phyloP scores from a whole-genome alignment of 2,113 vertebrate species.

The Apteryx mantelli region DNA sequence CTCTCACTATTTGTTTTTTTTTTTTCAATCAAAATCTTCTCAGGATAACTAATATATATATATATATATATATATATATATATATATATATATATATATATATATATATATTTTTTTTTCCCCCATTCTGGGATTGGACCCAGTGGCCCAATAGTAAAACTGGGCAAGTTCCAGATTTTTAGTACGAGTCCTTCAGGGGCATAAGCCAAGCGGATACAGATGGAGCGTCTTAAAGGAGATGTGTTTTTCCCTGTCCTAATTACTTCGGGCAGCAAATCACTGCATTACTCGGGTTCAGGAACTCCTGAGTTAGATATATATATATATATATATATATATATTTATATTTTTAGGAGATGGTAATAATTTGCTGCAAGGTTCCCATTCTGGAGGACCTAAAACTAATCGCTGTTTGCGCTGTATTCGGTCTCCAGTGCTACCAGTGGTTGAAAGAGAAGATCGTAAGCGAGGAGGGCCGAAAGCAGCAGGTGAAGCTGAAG shows the following conservation, averaged over 20 bases:
- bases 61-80: no score
- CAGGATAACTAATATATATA: background rate
- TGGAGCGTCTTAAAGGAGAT: background rate
- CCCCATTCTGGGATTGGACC: background rate
- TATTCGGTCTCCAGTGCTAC: conserved; percentile 84
- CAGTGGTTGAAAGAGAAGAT: conserved; percentile 99
- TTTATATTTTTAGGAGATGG: background rate
- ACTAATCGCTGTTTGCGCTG: background rate
- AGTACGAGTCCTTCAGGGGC: background rate
- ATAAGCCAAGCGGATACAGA: background rate
- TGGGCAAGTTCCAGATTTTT: background rate
- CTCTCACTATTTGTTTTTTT: background rate
- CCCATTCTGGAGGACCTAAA: rapidly evolving
- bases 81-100: background rate
- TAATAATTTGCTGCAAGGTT: background rate
- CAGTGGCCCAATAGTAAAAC: background rate
- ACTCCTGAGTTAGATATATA: background rate
- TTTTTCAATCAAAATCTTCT: background rate
- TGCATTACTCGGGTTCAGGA: rapidly evolving
- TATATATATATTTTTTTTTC: background rate
- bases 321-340: no score
- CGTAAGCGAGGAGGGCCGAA: conserved; percentile 92
- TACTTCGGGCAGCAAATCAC: background rate
- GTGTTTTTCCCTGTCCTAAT: rapidly evolving
- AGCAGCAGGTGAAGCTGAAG: conserved; percentile 94